Evolutionary conservation across 2,113 vertebrate genomes (phyloP).

Genomic region (Oncorhynchus tshawytscha): DNA sequence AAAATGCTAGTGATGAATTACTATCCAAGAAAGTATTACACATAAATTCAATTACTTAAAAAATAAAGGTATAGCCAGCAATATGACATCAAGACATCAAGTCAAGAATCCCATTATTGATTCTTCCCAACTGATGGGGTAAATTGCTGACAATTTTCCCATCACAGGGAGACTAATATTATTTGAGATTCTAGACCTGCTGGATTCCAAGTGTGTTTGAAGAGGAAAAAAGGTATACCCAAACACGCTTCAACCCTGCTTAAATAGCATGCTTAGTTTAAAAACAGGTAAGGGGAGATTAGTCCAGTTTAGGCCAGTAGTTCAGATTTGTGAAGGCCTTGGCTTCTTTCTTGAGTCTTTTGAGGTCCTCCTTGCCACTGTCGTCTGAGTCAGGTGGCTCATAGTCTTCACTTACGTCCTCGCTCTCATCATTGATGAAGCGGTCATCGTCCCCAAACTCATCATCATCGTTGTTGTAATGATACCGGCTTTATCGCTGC

Average conservation of each 20-base stretch:
- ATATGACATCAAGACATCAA: no score
- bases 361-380: constrained; percentile 55
- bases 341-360: constrained; percentile 56
- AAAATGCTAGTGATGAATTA: background rate
- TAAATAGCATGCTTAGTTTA: no score
- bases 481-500: constrained; percentile 1
- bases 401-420: constrained; percentile 60
- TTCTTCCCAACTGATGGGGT: no score
- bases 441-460: constrained; percentile 52
- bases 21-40: background rate
- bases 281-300: no score
- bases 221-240: no score
- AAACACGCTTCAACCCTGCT: no score
- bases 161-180: no score
- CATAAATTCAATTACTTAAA: background rate
- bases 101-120: no score
- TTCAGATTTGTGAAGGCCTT: constrained; percentile 48
- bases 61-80: background rate
- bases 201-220: no score
- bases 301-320: no score
- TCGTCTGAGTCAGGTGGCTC: constrained; percentile 50
- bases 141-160: no score
- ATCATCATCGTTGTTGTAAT: background rate
- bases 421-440: constrained; percentile 70
- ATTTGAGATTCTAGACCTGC: no score